Evolutionary conservation across 2,888 invertebrate species (phyloP).

Genomic region (Eristalis pertinax): DNA sequence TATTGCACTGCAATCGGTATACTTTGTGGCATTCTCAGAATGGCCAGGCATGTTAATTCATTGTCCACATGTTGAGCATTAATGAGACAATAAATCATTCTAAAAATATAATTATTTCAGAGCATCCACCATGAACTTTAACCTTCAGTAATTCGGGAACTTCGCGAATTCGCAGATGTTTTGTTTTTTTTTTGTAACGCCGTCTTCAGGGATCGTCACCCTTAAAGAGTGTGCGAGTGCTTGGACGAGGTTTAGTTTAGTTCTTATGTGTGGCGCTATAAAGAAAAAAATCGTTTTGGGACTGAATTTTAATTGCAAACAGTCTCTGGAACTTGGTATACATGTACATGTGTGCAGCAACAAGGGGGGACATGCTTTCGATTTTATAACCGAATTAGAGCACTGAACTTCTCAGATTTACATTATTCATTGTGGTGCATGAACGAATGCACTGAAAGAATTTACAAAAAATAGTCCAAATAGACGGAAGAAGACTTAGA

Average conservation of each 20-base stretch:
- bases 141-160: conserved; percentile 23
- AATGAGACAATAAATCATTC: conserved; percentile 32
- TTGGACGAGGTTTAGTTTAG: not conserved
- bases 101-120: conserved; percentile 26
- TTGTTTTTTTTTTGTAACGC: not conserved
- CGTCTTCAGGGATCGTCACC: conserved; percentile 2
- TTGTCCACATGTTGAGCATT: conserved; percentile 46
- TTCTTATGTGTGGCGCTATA: conserved; percentile 11
- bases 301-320: conserved; percentile 45
- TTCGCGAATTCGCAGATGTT: not conserved
- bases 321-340: not conserved
- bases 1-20: conserved; percentile 19
- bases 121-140: conserved; percentile 2
- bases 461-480: not conserved
- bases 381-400: not conserved
- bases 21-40: not conserved
- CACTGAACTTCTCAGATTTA: conserved; percentile 9
- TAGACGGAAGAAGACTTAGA: not conserved
- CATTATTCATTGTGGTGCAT: not conserved
- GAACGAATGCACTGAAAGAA: not conserved
- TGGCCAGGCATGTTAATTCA: conserved; percentile 19
- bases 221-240: not conserved
- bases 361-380: not conserved
- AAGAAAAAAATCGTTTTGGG: conserved; percentile 21
- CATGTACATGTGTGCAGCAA: not conserved